phyloP scores from a whole-genome alignment of 2,888 invertebrate genomes.

The Ferdinandea cuprea region DNA sequence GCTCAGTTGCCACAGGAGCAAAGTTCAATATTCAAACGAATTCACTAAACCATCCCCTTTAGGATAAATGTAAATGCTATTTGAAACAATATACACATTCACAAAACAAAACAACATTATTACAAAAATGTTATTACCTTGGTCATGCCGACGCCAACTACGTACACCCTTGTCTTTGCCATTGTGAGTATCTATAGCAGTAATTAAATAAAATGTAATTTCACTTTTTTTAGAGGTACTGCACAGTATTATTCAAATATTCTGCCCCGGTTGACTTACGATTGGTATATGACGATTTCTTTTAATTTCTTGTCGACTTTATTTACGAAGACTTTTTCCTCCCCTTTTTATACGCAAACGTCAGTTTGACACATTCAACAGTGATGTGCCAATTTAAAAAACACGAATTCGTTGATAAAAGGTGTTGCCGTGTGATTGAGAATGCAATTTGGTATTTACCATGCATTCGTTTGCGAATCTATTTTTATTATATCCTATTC shows the following conservation, averaged over 20 bases:
- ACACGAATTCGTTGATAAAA: too few relatives aligned
- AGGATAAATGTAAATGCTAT: background rate
- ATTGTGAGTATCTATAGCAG: slow-evolving; percentile 75
- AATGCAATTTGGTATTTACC: too few relatives aligned
- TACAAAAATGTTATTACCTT: slow-evolving; percentile 86
- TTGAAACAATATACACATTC: background rate
- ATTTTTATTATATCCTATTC: too few relatives aligned
- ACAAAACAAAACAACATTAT: background rate
- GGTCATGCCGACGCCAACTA: slow-evolving; percentile 98
- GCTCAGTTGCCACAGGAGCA: slow-evolving; percentile 12
- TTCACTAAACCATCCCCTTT: too few relatives aligned
- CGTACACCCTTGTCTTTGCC: slow-evolving; percentile 87
- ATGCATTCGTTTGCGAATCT: too few relatives aligned
- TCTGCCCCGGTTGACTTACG: background rate
- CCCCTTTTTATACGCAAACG: too few relatives aligned
- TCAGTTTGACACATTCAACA: too few relatives aligned
- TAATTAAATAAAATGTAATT: background rate
- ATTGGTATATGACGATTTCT: slow-evolving; percentile 10
- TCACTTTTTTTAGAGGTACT: background rate
- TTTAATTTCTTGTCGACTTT: background rate
- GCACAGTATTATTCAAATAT: background rate
- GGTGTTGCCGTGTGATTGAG: too few relatives aligned
- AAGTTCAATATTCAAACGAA: slow-evolving; percentile 16
- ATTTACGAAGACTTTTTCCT: slow-evolving; percentile 1
- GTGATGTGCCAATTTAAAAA: too few relatives aligned